These are phyloP conservation scores for Poeciliopsis occidentalis DNA, from an alignment of 2,113 vertebrate genomes.

Conservation along the genomic window DNA sequence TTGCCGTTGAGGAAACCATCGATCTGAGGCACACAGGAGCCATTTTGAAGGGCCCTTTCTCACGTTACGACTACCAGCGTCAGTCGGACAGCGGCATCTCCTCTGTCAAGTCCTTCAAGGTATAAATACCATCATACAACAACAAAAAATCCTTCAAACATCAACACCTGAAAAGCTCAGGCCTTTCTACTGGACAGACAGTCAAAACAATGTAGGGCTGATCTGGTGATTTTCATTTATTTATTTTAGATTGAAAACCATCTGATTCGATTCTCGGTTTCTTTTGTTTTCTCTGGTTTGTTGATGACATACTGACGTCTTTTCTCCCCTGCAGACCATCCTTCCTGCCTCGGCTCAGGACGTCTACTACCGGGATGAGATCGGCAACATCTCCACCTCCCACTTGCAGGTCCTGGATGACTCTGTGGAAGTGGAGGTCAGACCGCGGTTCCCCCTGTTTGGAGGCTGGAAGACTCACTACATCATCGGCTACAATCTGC, in stretches of 20 bases:
- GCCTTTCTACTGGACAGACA: no score
- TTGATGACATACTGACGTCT: neutral
- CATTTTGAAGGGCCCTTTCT: conserved; percentile 94
- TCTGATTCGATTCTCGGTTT: no score
- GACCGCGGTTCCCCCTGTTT: conserved; percentile 95
- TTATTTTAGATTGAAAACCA: no score
- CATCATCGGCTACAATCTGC: conserved; percentile 95
- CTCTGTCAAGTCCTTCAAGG: conserved; percentile 99
- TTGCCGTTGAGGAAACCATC: conserved; percentile 95
- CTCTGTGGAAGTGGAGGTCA: conserved; percentile 97
- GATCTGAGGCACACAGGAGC: conserved; percentile 96
- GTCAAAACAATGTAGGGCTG: no score
- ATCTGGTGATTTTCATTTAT: no score
- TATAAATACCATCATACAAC: neutral
- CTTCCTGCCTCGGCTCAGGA: conserved; percentile 98
- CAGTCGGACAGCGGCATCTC: conserved; percentile 98
- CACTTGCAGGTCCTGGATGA: conserved; percentile 95
- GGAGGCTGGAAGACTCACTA: conserved; percentile 99
- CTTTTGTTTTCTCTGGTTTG: neutral
- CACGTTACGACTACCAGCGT: conserved; percentile 96
- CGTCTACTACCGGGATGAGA: conserved; percentile 97
- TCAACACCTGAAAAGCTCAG: no score
- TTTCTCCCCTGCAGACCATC: conserved; percentile 86
- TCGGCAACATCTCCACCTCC: conserved; percentile 98
- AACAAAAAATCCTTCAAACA: no score